phyloP scores from a whole-genome alignment of 1,140 invertebrate species.

The Heterodera schachtii region DNA sequence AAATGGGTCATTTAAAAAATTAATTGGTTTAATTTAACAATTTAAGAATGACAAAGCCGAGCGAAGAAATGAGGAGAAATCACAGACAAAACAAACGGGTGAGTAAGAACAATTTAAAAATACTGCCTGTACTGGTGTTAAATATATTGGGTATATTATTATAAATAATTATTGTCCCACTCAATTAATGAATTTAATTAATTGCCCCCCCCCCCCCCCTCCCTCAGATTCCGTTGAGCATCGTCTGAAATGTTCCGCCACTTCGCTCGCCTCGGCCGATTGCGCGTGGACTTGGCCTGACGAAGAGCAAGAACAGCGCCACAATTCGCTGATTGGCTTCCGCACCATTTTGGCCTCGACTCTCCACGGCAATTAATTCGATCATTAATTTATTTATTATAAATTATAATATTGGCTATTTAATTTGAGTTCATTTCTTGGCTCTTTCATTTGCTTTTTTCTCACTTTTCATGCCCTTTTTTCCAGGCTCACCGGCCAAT shows the following conservation, averaged over 20 bases:
- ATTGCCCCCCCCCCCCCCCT: not conserved
- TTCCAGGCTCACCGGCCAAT: constrained; percentile 26
- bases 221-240: not conserved
- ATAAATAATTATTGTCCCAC: no score
- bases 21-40: not conserved
- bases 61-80: not conserved
- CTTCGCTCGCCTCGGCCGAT: constrained; percentile 10
- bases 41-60: not conserved
- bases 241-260: constrained; percentile 16
- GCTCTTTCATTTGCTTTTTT: no score
- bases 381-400: no score
- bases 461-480: not conserved
- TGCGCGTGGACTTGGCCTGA: constrained; percentile 30
- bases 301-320: not conserved
- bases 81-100: not conserved
- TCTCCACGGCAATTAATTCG: not conserved
- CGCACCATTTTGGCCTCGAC: constrained; percentile 22
- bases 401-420: no score
- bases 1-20: not conserved
- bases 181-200: not conserved
- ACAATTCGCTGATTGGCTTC: constrained; percentile 23
- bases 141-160: no score
- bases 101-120: not conserved
- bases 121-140: no score
- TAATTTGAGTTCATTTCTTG: no score